Percentiles rank a stretch among this genome's conserved stretches.
Conservation (phyloP, 2,113 vertebrate species). For the Sinocyclocheilus grahami region DNA sequence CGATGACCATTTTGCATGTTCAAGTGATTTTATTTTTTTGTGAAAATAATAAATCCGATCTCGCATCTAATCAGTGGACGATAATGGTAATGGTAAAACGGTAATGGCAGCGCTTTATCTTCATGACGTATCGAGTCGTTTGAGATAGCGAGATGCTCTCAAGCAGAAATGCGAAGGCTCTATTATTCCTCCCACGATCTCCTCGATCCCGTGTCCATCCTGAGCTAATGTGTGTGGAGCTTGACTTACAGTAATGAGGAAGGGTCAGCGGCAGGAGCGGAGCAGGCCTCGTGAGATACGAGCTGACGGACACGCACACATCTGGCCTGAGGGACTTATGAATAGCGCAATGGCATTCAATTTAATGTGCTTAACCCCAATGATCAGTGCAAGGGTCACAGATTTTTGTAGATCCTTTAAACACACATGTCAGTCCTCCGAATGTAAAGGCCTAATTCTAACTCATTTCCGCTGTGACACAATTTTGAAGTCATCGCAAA, state of each 20-base stretch:
- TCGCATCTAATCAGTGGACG: neutral
- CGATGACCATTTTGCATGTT: neutral
- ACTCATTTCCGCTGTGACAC: neutral
- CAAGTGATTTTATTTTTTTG: no score
- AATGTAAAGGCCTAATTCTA: neutral
- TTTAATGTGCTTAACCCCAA: constrained; percentile 18
- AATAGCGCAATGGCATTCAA: constrained; percentile 10
- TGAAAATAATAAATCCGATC: neutral
- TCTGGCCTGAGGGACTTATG: constrained; percentile 9
- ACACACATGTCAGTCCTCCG: neutral
- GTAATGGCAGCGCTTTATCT: neutral
- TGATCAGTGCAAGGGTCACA: neutral
- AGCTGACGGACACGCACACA: neutral
- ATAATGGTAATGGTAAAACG: no score
- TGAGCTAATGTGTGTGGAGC: constrained; percentile 24
- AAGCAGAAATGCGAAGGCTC: constrained; percentile 8
- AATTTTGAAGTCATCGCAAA: neutral
- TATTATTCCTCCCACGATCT: constrained; percentile 2
- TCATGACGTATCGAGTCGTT: neutral
- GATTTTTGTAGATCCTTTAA: neutral
- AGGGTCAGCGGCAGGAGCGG: constrained; percentile 11
- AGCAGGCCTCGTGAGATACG: neutral
- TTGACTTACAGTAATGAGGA: constrained; percentile 15
- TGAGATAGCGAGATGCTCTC: neutral
- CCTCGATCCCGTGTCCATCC: constrained; percentile 5